Base-by-base conservation (phyloP, 1,140 invertebrate genomes). In the Acromyrmex charruanus region DNA sequence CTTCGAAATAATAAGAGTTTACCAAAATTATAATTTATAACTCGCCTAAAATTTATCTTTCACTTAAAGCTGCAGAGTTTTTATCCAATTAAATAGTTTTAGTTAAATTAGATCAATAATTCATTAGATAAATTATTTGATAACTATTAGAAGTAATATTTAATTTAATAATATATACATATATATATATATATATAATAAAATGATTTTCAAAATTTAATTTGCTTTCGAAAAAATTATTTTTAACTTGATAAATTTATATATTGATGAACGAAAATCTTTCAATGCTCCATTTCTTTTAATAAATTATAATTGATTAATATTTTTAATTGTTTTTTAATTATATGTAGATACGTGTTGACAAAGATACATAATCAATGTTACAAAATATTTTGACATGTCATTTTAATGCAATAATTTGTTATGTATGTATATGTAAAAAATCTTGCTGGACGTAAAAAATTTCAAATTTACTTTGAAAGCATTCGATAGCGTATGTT, bases 191-290 rank as follows among this genome's bases (percentile, higher is more conserved):
- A 25, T 25, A 25, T 25, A 25, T 25, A 28, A 35, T 18, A 65
- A 65, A 65, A 35, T 39, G 0, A 66, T 39, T 66, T 39, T 66
- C 18, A 66, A 9, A 2, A 66, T 66, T 66, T 66, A 39, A 25
- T 25, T 25, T 25, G 25, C 25, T 1, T 25, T 25, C 25, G 25
- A 25, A 25, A 10, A 66, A 66, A n/a, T 66, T 3, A n/a, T 9
- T 65, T 68, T 68, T 68, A 49, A 25, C 12, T 69, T 21, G 66
- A 69, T 49, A 0, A 69, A 69, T 69, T 14, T 49, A 69, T 21
- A 18, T 68, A 66, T 2, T 21, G 44, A 12, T 4, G 0, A 16
- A 35, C 3, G 18, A 65, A 35, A 65, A 35, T 35, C 31, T n/a
- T 66, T 35, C 7, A 35, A 66, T 28, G 5, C 12, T 16, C 18